Evolutionary conservation across 2,113 vertebrate genomes (phyloP).

Genomic region (Hippocampus comes): DNA sequence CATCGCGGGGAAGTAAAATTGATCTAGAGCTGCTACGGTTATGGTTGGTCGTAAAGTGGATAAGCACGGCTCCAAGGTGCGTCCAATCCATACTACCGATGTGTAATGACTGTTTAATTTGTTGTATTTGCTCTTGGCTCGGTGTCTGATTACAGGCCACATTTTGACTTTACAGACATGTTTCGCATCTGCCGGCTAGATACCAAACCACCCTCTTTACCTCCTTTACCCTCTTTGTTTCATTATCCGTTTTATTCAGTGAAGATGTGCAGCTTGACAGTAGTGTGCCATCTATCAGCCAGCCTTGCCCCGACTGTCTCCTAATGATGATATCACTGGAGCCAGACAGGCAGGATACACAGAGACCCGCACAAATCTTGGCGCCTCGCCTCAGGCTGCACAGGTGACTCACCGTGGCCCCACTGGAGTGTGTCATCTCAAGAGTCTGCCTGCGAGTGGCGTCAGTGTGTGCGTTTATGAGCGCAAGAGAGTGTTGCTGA

Average conservation of each 20-base stretch:
- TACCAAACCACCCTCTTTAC: slow-evolving; percentile 18
- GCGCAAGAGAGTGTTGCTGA: slow-evolving; percentile 22
- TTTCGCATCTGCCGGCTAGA: slow-evolving; percentile 46
- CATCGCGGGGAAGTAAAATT: slow-evolving; percentile 26
- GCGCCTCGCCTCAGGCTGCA: slow-evolving; percentile 45
- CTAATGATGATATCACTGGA: slow-evolving; percentile 70
- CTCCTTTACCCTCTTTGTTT: slow-evolving; percentile 22
- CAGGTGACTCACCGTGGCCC: slow-evolving; percentile 66
- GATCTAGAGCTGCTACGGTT: slow-evolving; percentile 41
- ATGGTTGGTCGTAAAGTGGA: slow-evolving; percentile 57
- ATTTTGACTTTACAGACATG: slow-evolving; percentile 51
- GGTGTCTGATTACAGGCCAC: slow-evolving; percentile 53
- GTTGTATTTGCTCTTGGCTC: slow-evolving; percentile 41
- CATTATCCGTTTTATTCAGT: slow-evolving; percentile 55
- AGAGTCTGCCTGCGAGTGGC: slow-evolving; percentile 53
- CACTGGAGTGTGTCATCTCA: slow-evolving; percentile 62
- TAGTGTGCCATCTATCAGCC: slow-evolving; percentile 68
- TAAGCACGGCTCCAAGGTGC: slow-evolving; percentile 52
- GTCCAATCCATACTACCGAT: slow-evolving; percentile 54
- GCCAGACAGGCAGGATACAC: slow-evolving; percentile 48
- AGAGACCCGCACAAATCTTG: slow-evolving; percentile 35
- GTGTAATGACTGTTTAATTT: slow-evolving; percentile 68
- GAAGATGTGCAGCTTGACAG: slow-evolving; percentile 42
- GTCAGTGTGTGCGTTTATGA: slow-evolving; percentile 41
- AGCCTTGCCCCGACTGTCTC: slow-evolving; percentile 46